Percentiles rank a stretch among this genome's conserved stretches.
These are phyloP conservation scores for Porites lutea DNA, from an alignment of 64 coral and sea anemone species.

Conservation along the genomic window DNA sequence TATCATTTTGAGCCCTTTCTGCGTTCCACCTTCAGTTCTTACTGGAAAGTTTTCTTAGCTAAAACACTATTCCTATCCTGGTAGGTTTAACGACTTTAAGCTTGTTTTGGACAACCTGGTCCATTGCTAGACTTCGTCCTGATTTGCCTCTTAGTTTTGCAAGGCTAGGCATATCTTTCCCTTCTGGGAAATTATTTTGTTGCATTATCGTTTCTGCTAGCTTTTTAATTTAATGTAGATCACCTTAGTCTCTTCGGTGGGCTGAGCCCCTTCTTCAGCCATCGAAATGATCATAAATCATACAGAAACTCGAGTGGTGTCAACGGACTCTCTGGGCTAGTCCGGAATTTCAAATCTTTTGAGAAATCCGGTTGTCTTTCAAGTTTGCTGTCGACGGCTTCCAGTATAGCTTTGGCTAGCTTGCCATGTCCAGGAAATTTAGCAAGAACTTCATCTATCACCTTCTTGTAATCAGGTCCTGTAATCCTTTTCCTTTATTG, in stretches of 20 bases:
- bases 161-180: background rate
- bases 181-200: conserved; percentile 5
- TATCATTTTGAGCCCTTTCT: background rate
- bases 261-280: conserved; percentile 57
- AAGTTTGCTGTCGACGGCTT: conserved; percentile 23
- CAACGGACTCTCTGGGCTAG: background rate
- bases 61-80: background rate
- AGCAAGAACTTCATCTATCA: conserved; percentile 30
- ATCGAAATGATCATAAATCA: conserved; percentile 60
- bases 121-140: conserved; percentile 20
- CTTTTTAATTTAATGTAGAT: conserved; percentile 25
- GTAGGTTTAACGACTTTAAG: background rate
- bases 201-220: background rate
- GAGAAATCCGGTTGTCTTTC: conserved; percentile 22
- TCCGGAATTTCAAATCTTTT: background rate
- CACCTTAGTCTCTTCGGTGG: background rate
- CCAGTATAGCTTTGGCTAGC: conserved; percentile 1
- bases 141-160: conserved; percentile 17
- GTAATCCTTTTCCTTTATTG: background rate
- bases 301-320: conserved; percentile 45
- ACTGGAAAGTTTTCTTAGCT: background rate
- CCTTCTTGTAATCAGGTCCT: conserved; percentile 31
- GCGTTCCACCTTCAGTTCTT: background rate
- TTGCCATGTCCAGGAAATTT: conserved; percentile 17
- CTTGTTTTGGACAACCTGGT: background rate